These are phyloP conservation scores for Aricia artaxerxes DNA, from an alignment of 2,888 invertebrate species.

Conservation along the genomic window DNA sequence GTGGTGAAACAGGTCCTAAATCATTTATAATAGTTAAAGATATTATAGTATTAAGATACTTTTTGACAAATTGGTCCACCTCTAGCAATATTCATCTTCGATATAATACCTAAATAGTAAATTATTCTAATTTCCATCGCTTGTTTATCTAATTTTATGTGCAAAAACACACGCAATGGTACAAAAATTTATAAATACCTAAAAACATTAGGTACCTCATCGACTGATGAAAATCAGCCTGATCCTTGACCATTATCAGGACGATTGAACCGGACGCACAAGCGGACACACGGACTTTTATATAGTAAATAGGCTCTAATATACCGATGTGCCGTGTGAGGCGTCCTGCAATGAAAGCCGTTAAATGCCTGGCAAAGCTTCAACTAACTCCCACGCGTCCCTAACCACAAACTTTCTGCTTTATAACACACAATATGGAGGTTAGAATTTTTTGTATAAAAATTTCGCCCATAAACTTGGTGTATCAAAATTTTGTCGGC, in stretches of 20 bases:
- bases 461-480: not conserved
- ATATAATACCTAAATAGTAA: not conserved
- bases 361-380: constrained; percentile 28
- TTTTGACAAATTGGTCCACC: too few relatives aligned
- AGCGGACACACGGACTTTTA: not conserved
- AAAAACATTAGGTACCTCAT: not conserved
- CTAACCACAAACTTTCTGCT: constrained; percentile 27
- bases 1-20: too few relatives aligned
- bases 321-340: not conserved
- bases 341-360: constrained; percentile 20
- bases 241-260: not conserved
- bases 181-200: not conserved
- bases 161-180: not conserved
- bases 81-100: not conserved
- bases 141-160: too few relatives aligned
- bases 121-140: not conserved
- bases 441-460: constrained; percentile 16
- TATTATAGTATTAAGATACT: too few relatives aligned
- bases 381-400: constrained; percentile 25
- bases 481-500: not conserved
- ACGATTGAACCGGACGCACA: not conserved
- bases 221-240: too few relatives aligned
- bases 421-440: constrained; percentile 24
- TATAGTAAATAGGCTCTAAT: not conserved
- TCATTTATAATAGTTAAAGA: too few relatives aligned